phyloP scores from a whole-genome alignment of 2,113 vertebrate genomes.

The Rhynchomys soricoides region DNA sequence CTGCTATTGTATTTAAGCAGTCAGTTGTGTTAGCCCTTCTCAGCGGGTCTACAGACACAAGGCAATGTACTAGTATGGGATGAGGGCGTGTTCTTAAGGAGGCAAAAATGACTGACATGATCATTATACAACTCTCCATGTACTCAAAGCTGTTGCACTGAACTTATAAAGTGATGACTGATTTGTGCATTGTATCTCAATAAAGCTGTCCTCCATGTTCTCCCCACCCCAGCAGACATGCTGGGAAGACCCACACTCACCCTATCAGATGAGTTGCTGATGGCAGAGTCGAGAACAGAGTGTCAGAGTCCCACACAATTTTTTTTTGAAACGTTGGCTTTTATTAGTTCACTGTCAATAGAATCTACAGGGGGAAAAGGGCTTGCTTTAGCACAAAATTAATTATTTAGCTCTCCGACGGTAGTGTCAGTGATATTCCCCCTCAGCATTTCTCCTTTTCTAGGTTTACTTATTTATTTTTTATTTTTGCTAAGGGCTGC shows the following conservation, averaged over 20 bases:
- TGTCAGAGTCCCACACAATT: neutral
- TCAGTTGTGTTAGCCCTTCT: neutral
- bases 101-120: neutral
- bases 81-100: neutral
- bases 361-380: neutral
- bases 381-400: conserved; percentile 44
- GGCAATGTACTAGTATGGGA: neutral
- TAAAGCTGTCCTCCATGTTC: neutral
- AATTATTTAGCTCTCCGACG: conserved; percentile 4
- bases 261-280: conserved; percentile 15
- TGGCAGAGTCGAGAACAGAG: conserved; percentile 14
- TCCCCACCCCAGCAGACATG: neutral
- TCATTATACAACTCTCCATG: neutral
- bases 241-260: neutral
- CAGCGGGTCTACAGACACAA: neutral
- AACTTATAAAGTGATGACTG: neutral
- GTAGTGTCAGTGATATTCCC: neutral
- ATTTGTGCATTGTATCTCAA: neutral
- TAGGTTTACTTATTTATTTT: neutral
- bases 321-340: conserved; percentile 15
- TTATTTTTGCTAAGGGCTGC: neutral
- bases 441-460: neutral
- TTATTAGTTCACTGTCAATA: conserved; percentile 10
- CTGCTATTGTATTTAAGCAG: neutral
- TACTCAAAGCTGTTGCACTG: neutral